Conservation (phyloP, 2,113 vertebrate genomes). For the western clawed frog (Xenopus tropicalis) region UCB_Xtro_10.0 CM004443.2:210459001-210459500, state of each 20-base stretch:
- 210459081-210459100: conserved; percentile 16
- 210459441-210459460: no score
- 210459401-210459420: background rate
- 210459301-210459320: no score
- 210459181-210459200: conserved; percentile 1
- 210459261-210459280: no score
- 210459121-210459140: conserved; percentile 7
- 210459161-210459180: conserved; percentile 22
- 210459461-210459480: no score
- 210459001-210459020: background rate
- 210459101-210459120: conserved; percentile 31
- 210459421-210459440: no score
- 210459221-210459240: background rate
- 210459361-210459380: background rate
- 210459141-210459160: conserved; percentile 22
- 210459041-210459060: background rate
- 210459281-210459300: no score
- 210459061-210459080: background rate
- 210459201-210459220: background rate
- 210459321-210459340: no score
- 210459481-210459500: no score
- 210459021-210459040: background rate
- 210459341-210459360: background rate
- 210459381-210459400: no score
- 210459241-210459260: no score